Evolutionary conservation across 2,888 invertebrate genomes (phyloP).

Genomic region (Cyclophora albipunctata): DNA sequence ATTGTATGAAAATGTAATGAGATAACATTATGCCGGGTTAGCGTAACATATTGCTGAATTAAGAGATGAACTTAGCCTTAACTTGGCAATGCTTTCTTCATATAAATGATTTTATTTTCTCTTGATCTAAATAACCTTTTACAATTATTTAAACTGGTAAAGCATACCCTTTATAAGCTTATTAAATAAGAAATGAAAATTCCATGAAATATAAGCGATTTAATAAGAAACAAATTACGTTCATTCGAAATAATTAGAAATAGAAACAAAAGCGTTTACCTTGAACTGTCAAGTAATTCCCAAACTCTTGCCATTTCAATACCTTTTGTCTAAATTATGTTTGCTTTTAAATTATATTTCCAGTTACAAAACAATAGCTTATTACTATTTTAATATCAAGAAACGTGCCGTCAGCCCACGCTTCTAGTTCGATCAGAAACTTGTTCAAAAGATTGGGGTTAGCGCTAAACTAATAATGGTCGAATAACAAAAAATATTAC

Average conservation of each 20-base stretch:
- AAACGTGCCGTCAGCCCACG: constrained; percentile 6
- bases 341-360: constrained; percentile 3
- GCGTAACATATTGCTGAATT: too few species aligned
- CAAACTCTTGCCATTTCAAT: constrained; percentile 7
- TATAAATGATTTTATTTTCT: too few species aligned
- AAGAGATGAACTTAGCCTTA: too few species aligned
- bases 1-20: too few species aligned
- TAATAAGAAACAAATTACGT: background rate
- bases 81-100: too few species aligned
- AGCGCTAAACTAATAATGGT: constrained; percentile 41
- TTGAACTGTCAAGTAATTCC: constrained; percentile 9
- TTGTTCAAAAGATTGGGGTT: constrained; percentile 18
- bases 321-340: constrained; percentile 5
- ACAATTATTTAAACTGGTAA: too few species aligned
- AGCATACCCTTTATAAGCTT: too few species aligned
- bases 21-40: too few species aligned
- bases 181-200: too few species aligned
- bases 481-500: constrained; percentile 39
- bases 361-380: constrained; percentile 1
- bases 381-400: constrained; percentile 7
- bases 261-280: constrained; percentile 6
- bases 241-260: background rate
- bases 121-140: too few species aligned
- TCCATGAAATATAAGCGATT: background rate
- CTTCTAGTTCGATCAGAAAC: constrained; percentile 19